These are phyloP conservation scores for Leptopilina syphax DNA, from an alignment of 2,888 invertebrate genomes.

Conservation along the genomic window DNA sequence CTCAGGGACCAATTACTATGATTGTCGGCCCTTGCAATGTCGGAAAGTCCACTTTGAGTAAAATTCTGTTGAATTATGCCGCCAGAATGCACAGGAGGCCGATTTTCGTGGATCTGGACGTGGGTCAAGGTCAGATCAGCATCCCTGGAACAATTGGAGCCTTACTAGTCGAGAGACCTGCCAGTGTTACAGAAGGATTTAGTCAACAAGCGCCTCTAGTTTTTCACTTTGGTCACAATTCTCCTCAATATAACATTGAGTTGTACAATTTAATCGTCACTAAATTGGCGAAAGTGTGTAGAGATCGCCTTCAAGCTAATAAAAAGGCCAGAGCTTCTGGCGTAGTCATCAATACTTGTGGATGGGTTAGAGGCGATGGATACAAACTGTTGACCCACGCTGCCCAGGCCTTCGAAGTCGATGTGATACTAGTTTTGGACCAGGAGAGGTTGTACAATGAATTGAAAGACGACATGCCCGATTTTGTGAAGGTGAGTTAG, in stretches of 20 bases:
- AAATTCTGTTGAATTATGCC: slow-evolving; percentile 95
- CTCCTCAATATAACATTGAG: slow-evolving; percentile 86
- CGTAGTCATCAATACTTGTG: slow-evolving; percentile 97
- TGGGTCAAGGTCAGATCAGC: slow-evolving; percentile 95
- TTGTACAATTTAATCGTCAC: slow-evolving; percentile 91
- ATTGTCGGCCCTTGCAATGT: slow-evolving; percentile 97
- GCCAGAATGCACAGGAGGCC: slow-evolving; percentile 93
- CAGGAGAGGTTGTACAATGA: slow-evolving; percentile 98
- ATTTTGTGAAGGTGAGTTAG: slow-evolving; percentile 88
- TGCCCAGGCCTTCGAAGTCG: slow-evolving; percentile 96
- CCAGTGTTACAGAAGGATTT: slow-evolving; percentile 96
- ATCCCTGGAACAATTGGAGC: slow-evolving; percentile 96
- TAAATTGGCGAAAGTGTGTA: slow-evolving; percentile 90
- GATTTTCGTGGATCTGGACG: slow-evolving; percentile 95
- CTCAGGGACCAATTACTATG: slow-evolving; percentile 91
- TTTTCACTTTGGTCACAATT: slow-evolving; percentile 94
- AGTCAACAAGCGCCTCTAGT: slow-evolving; percentile 94
- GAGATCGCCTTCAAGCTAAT: slow-evolving; percentile 90
- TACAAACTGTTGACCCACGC: slow-evolving; percentile 92
- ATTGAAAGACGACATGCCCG: slow-evolving; percentile 94
- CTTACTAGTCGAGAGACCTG: slow-evolving; percentile 92
- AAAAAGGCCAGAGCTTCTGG: slow-evolving; percentile 93
- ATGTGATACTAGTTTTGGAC: slow-evolving; percentile 95
- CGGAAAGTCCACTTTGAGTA: slow-evolving; percentile 95
- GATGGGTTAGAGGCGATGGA: slow-evolving; percentile 96